A percentile compares a stretch with the other conserved stretches of the same genome.
These are phyloP conservation scores for Drosophila silvestris DNA, from an alignment of 2,888 invertebrate species.

Conservation along the genomic window DNA sequence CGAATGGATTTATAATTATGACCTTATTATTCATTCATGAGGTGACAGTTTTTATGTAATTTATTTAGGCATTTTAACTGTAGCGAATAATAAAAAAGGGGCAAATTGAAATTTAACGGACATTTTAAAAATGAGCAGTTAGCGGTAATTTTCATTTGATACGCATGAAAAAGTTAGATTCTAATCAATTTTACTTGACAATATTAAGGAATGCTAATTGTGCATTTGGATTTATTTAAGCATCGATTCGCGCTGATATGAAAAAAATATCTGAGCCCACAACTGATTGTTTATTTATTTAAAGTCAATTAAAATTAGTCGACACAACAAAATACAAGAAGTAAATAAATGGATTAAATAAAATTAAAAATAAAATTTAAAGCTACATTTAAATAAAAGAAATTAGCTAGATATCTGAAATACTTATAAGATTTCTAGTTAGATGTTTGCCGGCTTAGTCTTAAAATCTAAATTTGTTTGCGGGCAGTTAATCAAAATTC, in stretches of 20 bases:
- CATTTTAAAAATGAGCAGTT: background rate
- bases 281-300: background rate
- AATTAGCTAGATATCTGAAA: background rate
- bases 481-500: slow-evolving; percentile 40
- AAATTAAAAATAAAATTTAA: background rate
- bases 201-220: background rate
- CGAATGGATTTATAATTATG: background rate
- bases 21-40: background rate
- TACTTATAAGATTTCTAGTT: background rate
- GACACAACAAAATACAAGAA: background rate
- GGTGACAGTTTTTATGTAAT: background rate
- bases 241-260: background rate
- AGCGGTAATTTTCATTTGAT: background rate
- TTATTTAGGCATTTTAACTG: background rate
- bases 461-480: background rate
- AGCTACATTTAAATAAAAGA: background rate
- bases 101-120: background rate
- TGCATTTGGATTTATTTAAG: background rate
- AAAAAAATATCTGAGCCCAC: background rate
- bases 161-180: background rate
- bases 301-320: background rate
- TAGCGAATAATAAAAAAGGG: background rate
- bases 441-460: background rate
- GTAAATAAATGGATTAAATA: background rate
- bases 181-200: background rate